Conservation (phyloP, 2,113 vertebrate genomes). For the Globicephala melas region DNA sequence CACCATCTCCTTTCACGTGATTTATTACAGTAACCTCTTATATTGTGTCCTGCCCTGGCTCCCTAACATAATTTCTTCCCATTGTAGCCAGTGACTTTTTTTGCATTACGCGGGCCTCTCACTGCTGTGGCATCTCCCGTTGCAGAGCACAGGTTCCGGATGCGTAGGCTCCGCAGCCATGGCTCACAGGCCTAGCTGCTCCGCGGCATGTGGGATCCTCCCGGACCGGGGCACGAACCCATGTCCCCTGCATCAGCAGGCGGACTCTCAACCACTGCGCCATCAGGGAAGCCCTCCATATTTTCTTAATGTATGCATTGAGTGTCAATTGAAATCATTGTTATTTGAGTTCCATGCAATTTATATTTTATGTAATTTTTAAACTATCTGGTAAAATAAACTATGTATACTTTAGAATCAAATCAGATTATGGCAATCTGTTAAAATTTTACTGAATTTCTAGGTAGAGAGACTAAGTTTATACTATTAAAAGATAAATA, state of each 20-base stretch:
- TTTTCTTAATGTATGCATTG: neutral
- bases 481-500: neutral
- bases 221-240: rapidly evolving
- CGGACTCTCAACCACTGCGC: too few species aligned
- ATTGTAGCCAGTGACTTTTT: neutral
- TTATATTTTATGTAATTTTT: neutral
- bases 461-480: neutral
- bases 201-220: too few species aligned
- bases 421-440: neutral
- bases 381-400: neutral
- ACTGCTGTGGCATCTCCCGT: too few species aligned
- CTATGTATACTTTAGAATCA: neutral
- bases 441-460: neutral
- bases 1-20: neutral
- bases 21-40: neutral
- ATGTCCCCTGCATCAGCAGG: too few species aligned
- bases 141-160: too few species aligned
- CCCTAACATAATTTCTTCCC: neutral
- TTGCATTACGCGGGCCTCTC: too few species aligned
- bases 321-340: neutral
- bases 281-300: neutral
- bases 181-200: too few species aligned
- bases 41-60: neutral
- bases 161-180: rapidly evolving
- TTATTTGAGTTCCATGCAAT: neutral